phyloP scores from a whole-genome alignment of 1,140 invertebrate genomes.

The Sycophila sp. region DNA sequence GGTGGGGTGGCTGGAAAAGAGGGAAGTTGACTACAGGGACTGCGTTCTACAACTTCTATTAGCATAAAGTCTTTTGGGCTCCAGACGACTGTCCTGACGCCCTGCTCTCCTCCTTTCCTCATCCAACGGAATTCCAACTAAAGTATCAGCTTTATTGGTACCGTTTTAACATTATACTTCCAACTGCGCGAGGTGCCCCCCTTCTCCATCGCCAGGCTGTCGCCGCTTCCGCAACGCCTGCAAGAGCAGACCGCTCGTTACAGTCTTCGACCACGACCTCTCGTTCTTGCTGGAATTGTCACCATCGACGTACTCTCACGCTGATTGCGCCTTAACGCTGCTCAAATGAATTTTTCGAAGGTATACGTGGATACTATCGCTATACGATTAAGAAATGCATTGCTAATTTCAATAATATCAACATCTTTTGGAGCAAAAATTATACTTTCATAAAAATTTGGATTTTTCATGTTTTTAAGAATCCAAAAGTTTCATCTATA shows the following conservation, averaged over 20 bases:
- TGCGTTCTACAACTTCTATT: slow-evolving; percentile 55
- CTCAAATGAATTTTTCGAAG: neutral
- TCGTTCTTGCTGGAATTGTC: neutral
- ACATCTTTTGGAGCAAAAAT: too few relatives aligned
- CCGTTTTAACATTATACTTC: slow-evolving; percentile 50
- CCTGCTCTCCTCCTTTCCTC: slow-evolving; percentile 19
- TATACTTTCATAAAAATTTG: too few relatives aligned
- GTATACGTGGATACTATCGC: too few relatives aligned
- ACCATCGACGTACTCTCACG: neutral
- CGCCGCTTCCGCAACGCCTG: slow-evolving; percentile 2
- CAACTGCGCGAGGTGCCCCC: neutral
- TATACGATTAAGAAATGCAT: too few relatives aligned
- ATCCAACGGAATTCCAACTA: slow-evolving; percentile 42
- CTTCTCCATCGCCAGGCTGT: neutral
- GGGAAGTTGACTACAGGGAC: slow-evolving; percentile 39
- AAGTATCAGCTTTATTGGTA: slow-evolving; percentile 58
- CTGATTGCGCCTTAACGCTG: neutral
- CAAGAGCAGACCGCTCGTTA: neutral
- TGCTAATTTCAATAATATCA: too few relatives aligned
- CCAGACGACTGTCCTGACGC: slow-evolving; percentile 49
- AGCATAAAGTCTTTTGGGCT: slow-evolving; percentile 57
- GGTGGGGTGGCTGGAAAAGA: slow-evolving; percentile 17
- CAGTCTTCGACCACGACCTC: slow-evolving; percentile 11
- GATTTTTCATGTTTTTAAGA: too few relatives aligned
- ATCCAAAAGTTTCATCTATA: too few relatives aligned